Evolutionary conservation across 2,888 invertebrate species (phyloP).

Genomic region (Ctenicera cuprea): DNA sequence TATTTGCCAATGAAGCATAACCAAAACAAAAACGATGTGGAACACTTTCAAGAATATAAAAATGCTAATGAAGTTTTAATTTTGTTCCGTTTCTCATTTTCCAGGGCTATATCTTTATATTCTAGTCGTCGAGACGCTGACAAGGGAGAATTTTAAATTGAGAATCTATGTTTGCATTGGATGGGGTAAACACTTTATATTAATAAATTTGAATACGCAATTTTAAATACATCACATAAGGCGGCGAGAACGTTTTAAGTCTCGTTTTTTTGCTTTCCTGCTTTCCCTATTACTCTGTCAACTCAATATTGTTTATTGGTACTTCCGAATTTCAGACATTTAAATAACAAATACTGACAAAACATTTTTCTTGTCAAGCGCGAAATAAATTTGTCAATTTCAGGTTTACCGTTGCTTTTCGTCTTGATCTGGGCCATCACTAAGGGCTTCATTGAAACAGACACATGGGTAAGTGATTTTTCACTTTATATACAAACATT

Average conservation of each 20-base stretch:
- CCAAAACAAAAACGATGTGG: background rate
- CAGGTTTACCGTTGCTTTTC: slow-evolving; percentile 76
- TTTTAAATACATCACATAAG: slow-evolving; percentile 13
- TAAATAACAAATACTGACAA: background rate
- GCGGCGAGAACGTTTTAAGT: background rate
- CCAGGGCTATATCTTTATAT: slow-evolving; percentile 90
- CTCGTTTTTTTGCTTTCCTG: background rate
- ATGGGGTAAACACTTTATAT: slow-evolving; percentile 82
- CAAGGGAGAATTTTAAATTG: slow-evolving; percentile 89
- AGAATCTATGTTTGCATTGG: slow-evolving; percentile 88
- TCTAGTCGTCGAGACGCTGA: slow-evolving; percentile 90
- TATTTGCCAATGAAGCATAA: too few species aligned
- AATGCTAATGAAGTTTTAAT: slow-evolving; percentile 29
- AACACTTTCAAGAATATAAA: slow-evolving; percentile 2
- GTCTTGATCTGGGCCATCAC: slow-evolving; percentile 76
- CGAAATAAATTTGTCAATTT: slow-evolving; percentile 56
- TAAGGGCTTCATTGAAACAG: slow-evolving; percentile 68
- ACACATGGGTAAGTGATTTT: slow-evolving; percentile 44
- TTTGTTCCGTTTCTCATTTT: slow-evolving; percentile 57
- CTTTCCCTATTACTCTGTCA: slow-evolving; percentile 2
- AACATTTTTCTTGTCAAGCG: background rate
- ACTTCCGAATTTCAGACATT: background rate
- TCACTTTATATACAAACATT: slow-evolving; percentile 1
- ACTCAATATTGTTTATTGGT: slow-evolving; percentile 23
- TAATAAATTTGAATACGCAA: slow-evolving; percentile 39